Conservation (phyloP, 1,140 invertebrate species). For the Ectropis grisescens region DNA sequence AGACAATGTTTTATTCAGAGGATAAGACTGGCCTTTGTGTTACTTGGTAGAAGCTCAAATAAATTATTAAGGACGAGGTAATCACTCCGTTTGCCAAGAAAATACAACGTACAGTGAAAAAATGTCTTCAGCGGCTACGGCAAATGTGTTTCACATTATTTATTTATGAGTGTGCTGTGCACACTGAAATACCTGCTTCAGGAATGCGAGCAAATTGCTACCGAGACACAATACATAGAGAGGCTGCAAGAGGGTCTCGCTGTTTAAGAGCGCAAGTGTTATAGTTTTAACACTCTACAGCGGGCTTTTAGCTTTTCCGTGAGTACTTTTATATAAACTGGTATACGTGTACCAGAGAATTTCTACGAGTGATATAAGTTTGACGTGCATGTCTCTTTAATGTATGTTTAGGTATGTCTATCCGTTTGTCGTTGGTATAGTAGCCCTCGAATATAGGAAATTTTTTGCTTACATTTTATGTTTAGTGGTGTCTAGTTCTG, state of each 20-base stretch:
- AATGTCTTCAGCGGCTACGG: slow-evolving; percentile 16
- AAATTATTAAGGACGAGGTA: slow-evolving; percentile 29
- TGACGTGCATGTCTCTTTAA: no score
- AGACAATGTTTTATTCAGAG: slow-evolving; percentile 28
- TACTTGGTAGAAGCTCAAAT: slow-evolving; percentile 24
- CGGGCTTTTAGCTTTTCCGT: slow-evolving; percentile 8
- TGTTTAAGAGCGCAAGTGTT: slow-evolving; percentile 10
- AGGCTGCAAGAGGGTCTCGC: no score
- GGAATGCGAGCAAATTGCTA: no score
- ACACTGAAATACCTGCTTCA: slow-evolving; percentile 7
- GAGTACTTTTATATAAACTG: no score
- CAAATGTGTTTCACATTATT: slow-evolving; percentile 14
- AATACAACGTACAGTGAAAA: slow-evolving; percentile 19
- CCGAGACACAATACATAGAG: no score
- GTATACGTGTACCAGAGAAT: no score
- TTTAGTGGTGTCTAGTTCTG: no score
- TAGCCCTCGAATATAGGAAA: no score
- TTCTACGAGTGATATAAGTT: no score
- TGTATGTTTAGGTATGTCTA: no score
- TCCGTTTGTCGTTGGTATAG: no score
- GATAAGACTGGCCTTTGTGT: slow-evolving; percentile 29
- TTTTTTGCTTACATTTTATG: no score
- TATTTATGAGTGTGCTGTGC: slow-evolving; percentile 2
- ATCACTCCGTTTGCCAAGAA: slow-evolving; percentile 28
- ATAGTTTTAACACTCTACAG: slow-evolving; percentile 14